Percentiles rank a stretch among this genome's conserved stretches.
phyloP scores from a whole-genome alignment of 2,888 invertebrate genomes.

The Sclerodermus sp. region DNA sequence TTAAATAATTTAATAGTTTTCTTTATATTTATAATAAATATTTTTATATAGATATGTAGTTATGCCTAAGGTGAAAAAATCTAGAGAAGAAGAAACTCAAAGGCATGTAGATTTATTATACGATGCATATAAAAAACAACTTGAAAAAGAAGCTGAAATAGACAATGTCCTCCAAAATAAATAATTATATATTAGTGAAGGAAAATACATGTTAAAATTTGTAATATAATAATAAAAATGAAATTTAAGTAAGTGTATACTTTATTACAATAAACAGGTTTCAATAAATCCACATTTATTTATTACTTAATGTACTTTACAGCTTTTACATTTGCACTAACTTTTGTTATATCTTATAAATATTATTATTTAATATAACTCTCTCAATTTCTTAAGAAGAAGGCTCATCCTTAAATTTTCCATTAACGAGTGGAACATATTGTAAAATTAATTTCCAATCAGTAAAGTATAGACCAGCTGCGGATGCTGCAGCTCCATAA shows the following conservation, averaged over 20 bases:
- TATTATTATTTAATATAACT: conserved; percentile 7
- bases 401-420: conserved; percentile 66
- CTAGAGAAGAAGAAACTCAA: too few species aligned
- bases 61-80: too few species aligned
- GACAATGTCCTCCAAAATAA: background rate
- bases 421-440: conserved; percentile 75
- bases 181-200: background rate
- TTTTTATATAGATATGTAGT: too few species aligned
- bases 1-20: background rate
- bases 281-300: too few species aligned
- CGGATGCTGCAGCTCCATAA: conserved; percentile 69
- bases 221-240: too few species aligned
- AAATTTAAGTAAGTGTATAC: too few species aligned
- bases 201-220: background rate
- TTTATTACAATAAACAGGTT: too few species aligned
- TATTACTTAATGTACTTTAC: too few species aligned
- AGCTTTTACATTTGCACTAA: conserved; percentile 2
- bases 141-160: background rate
- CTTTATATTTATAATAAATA: conserved; percentile 1
- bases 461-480: conserved; percentile 69
- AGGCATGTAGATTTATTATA: too few species aligned
- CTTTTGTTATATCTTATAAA: conserved; percentile 1
- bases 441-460: conserved; percentile 77
- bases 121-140: background rate
- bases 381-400: background rate